Percentiles rank a stretch among this genome's conserved stretches.
These are phyloP conservation scores for Eupithecia tripunctaria DNA, from an alignment of 2,888 invertebrate species.

Conservation along the genomic window DNA sequence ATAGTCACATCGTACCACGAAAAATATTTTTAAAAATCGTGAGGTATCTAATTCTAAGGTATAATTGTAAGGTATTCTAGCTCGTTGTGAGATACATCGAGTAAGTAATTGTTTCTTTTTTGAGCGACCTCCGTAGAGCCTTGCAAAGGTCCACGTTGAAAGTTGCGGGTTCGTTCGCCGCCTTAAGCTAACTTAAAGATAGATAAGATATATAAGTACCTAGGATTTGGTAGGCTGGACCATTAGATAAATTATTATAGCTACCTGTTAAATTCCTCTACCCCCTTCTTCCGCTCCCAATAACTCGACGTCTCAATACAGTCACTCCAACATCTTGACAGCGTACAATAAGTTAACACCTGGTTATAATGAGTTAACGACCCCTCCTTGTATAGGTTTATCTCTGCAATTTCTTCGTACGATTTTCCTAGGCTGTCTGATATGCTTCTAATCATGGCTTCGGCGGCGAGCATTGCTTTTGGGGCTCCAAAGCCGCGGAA, in stretches of 20 bases:
- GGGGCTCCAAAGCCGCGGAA: conserved; percentile 97
- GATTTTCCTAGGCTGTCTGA: conserved; percentile 87
- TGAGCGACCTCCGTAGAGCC: too few species aligned
- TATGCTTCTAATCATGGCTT: conserved; percentile 90
- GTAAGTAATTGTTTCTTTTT: too few species aligned
- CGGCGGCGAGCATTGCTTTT: conserved; percentile 93
- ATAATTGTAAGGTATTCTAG: too few species aligned
- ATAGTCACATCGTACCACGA: too few species aligned
- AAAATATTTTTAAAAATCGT: too few species aligned
- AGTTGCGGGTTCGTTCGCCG: too few species aligned
- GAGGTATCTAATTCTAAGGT: too few species aligned
- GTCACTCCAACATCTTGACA: conserved; percentile 90
- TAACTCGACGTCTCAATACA: conserved; percentile 88
- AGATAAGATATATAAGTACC: too few species aligned
- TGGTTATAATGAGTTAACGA: conserved; percentile 92
- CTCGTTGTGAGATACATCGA: too few species aligned
- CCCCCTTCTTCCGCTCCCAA: conserved; percentile 80
- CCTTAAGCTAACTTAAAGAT: too few species aligned
- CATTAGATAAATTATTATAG: background rate
- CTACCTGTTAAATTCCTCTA: conserved; percentile 89
- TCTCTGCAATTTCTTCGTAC: conserved; percentile 85
- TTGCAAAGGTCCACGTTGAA: too few species aligned
- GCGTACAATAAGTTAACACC: conserved; percentile 88
- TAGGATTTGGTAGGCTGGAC: too few species aligned
- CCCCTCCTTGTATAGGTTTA: conserved; percentile 93